phyloP scores from a whole-genome alignment of 2,888 invertebrate genomes.

The Cistogaster globosa region DNA sequence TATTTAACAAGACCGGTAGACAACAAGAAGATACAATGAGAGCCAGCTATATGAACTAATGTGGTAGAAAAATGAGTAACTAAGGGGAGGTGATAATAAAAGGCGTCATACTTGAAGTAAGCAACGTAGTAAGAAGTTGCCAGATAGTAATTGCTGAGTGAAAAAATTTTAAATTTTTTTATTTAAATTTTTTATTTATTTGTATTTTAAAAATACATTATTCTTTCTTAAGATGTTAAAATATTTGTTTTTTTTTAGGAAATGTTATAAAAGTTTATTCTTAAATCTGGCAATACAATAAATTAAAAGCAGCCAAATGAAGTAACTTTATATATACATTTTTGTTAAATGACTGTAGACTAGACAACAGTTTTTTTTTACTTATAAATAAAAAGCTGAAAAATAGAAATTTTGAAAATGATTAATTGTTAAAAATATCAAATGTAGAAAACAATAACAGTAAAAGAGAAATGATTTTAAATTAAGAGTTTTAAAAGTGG shows the following conservation, averaged over 20 bases:
- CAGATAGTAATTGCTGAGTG: no score
- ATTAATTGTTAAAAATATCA: slow-evolving; percentile 65
- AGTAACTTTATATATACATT: not conserved
- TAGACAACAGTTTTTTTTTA: slow-evolving; percentile 37
- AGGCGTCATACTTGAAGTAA: not conserved
- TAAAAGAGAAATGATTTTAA: not conserved
- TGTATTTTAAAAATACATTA: no score
- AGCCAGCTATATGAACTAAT: slow-evolving; percentile 10
- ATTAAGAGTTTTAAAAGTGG: no score
- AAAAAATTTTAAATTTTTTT: no score
- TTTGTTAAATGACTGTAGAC: not conserved
- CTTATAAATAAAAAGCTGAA: slow-evolving; percentile 54
- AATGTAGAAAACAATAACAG: slow-evolving; percentile 31
- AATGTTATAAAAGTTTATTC: no score
- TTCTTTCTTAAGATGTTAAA: no score
- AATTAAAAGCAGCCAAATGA: not conserved
- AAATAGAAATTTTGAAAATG: slow-evolving; percentile 61
- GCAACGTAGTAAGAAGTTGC: not conserved
- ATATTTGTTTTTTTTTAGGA: no score
- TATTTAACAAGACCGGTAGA: not conserved
- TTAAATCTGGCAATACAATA: not conserved
- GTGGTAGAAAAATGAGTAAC: not conserved
- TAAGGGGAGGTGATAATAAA: not conserved
- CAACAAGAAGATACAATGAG: slow-evolving; percentile 18
- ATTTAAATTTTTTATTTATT: no score